Evolutionary conservation across 2,113 vertebrate species (phyloP), one percentile per base, ranked within the genome.

Genomic region (Struthio camelus): DNA sequence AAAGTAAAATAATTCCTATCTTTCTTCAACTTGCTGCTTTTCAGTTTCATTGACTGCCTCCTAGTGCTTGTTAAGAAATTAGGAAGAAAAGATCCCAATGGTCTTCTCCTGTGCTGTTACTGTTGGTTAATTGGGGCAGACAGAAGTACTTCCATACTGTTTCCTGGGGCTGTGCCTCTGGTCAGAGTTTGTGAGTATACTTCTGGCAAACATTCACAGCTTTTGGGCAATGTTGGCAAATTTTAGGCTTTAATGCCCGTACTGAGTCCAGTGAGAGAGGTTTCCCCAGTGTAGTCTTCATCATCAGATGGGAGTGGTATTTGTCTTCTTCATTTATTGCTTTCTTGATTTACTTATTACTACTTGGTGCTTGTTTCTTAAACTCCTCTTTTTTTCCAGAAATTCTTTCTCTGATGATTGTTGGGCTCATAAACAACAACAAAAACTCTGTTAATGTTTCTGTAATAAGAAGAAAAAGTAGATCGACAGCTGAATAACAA

Each of bases 231-330:
- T 50, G 46, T 27, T 32, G 54, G 61, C 76, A 76, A 24, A 77
- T 59, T 72, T 50, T 69, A 56, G 58, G 4, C 12, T 65, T 14
- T 22, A 61, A 65, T 79, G 11, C 48, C 27, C 1, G 0, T 25
- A 23, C 22, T 36, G 65, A 51, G 28, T 58, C 40, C 2, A 3
- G 61, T 58, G 75, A 82, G 85, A 56, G 78, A 50, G 50, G 19
- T 38, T 85, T 4, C 44, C 27, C 9, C 64, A 54, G 64, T 14
- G 50, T 2, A 3, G 77, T n/a, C 13, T 20, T 73, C n/a, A 48
- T 61, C 70, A 25, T 62, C 0, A 0, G 23, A 1, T 7, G n/a
- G 30, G 28, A 53, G 9, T 34, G n/a, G 58, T 22, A 24, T 20
- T 54, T 40, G 18, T 58, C 66, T 82, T 79, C 27, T 8, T 40